Evolutionary conservation across 1,140 invertebrate genomes (phyloP), one percentile per base, ranked within the genome.

Genomic region (Teleopsis dalmanni): DNA sequence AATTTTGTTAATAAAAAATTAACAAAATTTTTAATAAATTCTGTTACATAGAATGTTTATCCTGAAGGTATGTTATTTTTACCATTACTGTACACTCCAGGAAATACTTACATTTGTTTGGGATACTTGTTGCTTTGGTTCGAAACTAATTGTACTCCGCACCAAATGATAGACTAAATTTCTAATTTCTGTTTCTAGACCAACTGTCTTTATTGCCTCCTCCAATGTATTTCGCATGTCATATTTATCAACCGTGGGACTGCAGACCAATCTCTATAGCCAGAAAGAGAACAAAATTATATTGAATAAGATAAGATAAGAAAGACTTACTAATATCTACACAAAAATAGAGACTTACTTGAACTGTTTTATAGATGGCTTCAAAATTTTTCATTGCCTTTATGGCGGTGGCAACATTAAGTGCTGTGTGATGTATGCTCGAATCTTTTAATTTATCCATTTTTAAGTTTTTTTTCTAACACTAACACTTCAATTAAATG

Each of bases 161-260:
- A 85, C 73, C 81, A 86, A 86, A 62, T 89, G 85, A 69, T 82
- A 91, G 18, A 90, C 82, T 21, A 85, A 86, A 57, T 91, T 91
- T 54, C 84, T 76, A 33, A 91, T 75, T 62, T 88, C 83, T 10
- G 81, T 85, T 66, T 91, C 86, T 48, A 91, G 73, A 27, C 85
- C 85, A 51, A 81, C 82, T 47, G 76, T 75, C 71, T 82, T 86
- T 64, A 91, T 79, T 14, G 82, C 80, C 47, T 81, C 77, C 49
- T 85, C 73, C 44, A 91, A 70, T 1, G 83, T 83, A 54, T 80
- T 79, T 69, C 83, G 84, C 59, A 91, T 90, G 64, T 89, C 82
- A 37, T 84, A 78, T 53, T 81, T 79, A 59, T 79, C 81, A 9
- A 90, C 85, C 48, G 70, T 76, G 41, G 82, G 72, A 18, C 81